These are phyloP conservation scores for Glomeris maerens DNA, from an alignment of 1,140 invertebrate genomes.

Conservation along the genomic window DNA sequence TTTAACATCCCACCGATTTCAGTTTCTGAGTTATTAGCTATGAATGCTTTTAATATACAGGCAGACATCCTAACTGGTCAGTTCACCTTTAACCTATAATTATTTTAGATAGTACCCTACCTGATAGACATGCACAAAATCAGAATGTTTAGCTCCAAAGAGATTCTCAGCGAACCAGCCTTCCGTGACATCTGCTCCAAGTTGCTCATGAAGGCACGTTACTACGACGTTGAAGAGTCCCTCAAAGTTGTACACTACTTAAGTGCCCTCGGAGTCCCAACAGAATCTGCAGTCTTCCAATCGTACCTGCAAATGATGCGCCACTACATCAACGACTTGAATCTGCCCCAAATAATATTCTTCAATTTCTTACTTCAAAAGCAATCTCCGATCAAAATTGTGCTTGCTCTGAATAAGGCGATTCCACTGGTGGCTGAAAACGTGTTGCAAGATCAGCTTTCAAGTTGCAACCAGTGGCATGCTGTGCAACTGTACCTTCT, in stretches of 20 bases:
- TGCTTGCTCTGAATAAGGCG: conserved; percentile 15
- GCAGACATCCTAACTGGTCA: no score
- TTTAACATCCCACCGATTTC: no score
- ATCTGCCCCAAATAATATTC: conserved; percentile 11
- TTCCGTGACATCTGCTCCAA: not conserved
- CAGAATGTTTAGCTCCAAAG: not conserved
- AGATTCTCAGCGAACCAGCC: not conserved
- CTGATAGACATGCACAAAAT: not conserved
- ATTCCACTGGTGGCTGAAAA: conserved; percentile 18
- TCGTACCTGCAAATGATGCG: conserved; percentile 13
- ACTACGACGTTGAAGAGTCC: conserved; percentile 5
- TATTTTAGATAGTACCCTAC: not conserved
- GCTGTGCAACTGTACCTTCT: not conserved
- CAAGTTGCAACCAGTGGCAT: conserved; percentile 9
- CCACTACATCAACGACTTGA: conserved; percentile 13
- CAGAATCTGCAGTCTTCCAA: conserved; percentile 12
- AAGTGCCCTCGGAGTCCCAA: conserved; percentile 5
- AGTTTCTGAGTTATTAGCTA: no score
- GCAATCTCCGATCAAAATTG: conserved; percentile 13
- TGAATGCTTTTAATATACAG: no score
- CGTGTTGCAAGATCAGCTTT: conserved; percentile 16
- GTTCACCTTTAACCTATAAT: no score
- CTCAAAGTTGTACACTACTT: conserved; percentile 11
- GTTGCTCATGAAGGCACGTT: not conserved
- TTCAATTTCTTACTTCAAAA: conserved; percentile 12